Evolutionary conservation across 2,113 vertebrate genomes (phyloP).

Genomic region (Cynocephalus volans): DNA sequence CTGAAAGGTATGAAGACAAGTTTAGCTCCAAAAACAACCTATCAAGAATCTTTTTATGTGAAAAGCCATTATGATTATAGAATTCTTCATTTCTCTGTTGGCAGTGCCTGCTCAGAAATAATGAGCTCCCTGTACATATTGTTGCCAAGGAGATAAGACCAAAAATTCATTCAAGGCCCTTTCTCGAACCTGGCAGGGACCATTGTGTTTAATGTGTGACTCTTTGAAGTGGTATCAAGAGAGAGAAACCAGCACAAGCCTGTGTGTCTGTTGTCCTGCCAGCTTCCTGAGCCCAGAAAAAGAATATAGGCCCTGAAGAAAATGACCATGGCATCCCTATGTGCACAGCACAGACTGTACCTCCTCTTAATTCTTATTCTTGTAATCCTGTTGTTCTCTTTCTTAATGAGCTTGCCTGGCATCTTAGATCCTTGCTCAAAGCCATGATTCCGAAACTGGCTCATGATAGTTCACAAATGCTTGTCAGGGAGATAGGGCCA

Average conservation of each 20-base stretch:
- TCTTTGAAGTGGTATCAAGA: constrained; percentile 80
- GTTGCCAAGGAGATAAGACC: constrained; percentile 80
- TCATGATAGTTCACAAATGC: neutral
- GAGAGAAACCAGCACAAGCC: constrained; percentile 66
- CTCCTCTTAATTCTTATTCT: constrained; percentile 23
- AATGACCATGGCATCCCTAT: constrained; percentile 39
- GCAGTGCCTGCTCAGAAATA: constrained; percentile 71
- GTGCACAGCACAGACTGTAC: neutral
- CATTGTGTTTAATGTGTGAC: constrained; percentile 38
- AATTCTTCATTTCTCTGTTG: constrained; percentile 68
- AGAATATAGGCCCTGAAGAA: constrained; percentile 46
- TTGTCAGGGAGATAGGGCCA: neutral
- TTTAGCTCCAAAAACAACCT: constrained; percentile 66
- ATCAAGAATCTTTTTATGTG: constrained; percentile 64
- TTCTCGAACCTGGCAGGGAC: constrained; percentile 70
- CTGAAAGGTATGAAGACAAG: constrained; percentile 63
- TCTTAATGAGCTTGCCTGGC: neutral
- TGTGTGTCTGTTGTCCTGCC: constrained; percentile 71
- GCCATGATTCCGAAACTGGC: neutral
- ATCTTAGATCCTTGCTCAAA: neutral
- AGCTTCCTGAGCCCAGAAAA: constrained; percentile 70
- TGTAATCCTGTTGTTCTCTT: constrained; percentile 21
- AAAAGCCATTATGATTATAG: constrained; percentile 74
- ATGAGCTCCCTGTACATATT: constrained; percentile 71
- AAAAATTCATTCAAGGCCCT: constrained; percentile 67